Percentiles rank a stretch among this genome's conserved stretches.
These are phyloP conservation scores for Eupsittula cactorum DNA, from an alignment of 2,113 vertebrate genomes.

Conservation along the genomic window DNA sequence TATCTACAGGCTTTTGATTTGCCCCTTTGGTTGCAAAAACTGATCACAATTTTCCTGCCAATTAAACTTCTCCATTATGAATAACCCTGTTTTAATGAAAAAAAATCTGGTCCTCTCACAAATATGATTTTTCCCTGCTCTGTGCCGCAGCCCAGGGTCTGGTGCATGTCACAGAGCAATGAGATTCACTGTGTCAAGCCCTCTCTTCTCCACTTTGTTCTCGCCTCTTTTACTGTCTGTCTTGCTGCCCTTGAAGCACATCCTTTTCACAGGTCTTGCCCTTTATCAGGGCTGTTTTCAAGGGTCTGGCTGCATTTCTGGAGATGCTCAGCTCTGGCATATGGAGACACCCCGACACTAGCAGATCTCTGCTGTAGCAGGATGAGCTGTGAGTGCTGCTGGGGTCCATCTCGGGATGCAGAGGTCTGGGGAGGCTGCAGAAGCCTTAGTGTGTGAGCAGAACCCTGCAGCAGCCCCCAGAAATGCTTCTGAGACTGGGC, in stretches of 20 bases:
- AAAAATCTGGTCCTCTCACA: background rate
- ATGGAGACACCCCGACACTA: too few species aligned
- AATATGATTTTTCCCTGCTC: fast-evolving
- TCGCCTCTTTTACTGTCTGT: background rate
- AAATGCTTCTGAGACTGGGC: background rate
- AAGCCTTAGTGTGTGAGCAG: background rate
- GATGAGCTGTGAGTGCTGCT: background rate
- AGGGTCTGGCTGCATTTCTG: background rate
- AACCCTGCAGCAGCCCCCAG: background rate
- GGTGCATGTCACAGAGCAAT: fast-evolving
- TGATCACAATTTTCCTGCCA: background rate
- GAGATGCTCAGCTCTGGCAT: background rate
- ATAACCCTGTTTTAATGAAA: background rate
- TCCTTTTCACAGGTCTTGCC: background rate
- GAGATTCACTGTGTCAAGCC: background rate
- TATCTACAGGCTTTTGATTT: background rate
- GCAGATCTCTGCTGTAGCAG: background rate
- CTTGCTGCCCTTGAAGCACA: background rate
- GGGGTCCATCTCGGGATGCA: background rate
- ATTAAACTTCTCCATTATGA: background rate
- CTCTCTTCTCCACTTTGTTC: background rate
- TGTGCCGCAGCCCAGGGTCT: fast-evolving
- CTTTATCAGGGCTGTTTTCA: background rate
- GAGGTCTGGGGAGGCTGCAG: background rate
- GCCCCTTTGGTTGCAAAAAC: background rate